These are phyloP conservation scores for Strix occidentalis DNA, from an alignment of 2,797 vertebrate genomes.

Conservation along the genomic window DNA sequence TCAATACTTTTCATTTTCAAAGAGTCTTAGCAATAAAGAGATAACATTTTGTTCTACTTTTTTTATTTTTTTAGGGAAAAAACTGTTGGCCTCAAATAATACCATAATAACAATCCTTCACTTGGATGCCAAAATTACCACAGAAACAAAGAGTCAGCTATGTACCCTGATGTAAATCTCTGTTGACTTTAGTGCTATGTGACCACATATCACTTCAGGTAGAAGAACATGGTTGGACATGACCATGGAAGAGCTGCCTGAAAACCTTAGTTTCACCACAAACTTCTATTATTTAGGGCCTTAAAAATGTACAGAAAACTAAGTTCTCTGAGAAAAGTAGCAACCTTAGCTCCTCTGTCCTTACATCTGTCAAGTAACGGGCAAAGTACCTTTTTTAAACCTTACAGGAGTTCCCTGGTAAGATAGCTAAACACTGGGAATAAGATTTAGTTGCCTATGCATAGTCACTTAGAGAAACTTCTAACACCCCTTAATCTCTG, in stretches of 20 bases:
- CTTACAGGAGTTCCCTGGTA: not conserved
- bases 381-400: not conserved
- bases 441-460: not conserved
- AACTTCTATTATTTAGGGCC: not conserved
- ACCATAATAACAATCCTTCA: not conserved
- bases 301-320: not conserved
- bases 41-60: not conserved
- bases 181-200: not conserved
- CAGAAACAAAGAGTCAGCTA: not conserved
- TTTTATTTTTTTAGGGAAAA: not conserved
- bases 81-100: not conserved
- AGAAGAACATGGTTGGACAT: not conserved
- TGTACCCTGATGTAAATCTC: not conserved
- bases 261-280: not conserved
- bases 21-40: conserved; percentile 8
- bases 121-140: not conserved
- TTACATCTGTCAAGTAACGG: not conserved
- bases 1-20: conserved; percentile 67
- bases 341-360: not conserved
- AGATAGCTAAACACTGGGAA: not conserved
- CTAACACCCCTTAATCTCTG: not conserved
- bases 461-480: not conserved
- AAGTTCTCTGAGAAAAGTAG: not conserved
- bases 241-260: not conserved
- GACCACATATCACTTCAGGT: rapidly evolving